Percentiles rank a stretch among this genome's conserved stretches.
Evolutionary conservation across 2,113 vertebrate genomes (phyloP).

Genomic region (Gallinago jamesoni): DNA sequence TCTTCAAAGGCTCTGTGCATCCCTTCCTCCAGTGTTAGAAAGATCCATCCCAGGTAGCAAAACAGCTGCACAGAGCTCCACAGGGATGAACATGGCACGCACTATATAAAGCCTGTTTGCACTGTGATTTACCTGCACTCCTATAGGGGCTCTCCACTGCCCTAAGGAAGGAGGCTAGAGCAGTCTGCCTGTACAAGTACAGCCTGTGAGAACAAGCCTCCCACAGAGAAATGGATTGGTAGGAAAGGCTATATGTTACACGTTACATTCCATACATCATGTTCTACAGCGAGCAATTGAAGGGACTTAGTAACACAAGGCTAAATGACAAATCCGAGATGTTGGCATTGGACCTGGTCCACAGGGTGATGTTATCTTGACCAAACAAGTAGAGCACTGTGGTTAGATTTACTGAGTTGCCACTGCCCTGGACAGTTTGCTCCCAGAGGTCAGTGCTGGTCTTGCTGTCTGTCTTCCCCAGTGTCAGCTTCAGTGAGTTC

Average conservation of each 20-base stretch:
- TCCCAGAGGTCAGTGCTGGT: not conserved
- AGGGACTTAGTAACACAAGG: not conserved
- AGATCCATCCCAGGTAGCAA: not conserved
- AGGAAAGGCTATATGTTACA: not conserved
- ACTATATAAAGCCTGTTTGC: not conserved
- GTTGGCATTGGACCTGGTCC: not conserved
- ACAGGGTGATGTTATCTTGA: not conserved
- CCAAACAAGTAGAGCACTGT: not conserved
- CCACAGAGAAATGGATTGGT: not conserved
- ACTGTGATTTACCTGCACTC: not conserved
- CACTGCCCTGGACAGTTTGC: not conserved
- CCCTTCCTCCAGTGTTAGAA: not conserved
- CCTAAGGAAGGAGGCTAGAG: not conserved
- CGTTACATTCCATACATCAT: accelerated
- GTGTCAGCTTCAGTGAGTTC: not conserved
- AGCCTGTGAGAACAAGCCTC: not conserved
- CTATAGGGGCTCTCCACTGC: not conserved
- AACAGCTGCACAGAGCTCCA: not conserved
- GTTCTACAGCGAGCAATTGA: not conserved
- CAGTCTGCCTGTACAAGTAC: not conserved
- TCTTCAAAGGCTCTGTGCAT: not conserved
- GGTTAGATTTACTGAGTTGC: not conserved
- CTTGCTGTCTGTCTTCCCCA: accelerated
- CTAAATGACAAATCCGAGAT: accelerated
- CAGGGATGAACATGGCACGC: not conserved